Base-by-base conservation (phyloP, 2,113 vertebrate species). In the Fregata magnificens region DNA sequence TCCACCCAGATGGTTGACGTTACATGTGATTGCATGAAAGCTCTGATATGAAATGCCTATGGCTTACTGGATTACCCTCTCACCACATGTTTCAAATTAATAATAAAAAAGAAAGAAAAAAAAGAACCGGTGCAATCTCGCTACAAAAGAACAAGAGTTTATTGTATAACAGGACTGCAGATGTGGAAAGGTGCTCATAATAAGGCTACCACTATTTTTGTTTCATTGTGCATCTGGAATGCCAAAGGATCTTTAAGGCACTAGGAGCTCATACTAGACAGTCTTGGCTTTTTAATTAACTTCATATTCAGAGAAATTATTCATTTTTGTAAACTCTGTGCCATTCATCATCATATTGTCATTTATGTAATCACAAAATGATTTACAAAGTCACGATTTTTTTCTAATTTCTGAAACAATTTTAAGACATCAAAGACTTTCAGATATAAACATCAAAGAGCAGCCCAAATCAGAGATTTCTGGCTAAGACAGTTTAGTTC, bases 131-230 rank as follows among this genome's bases (percentile, higher is more conserved):
- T 91, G 91, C 97, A 98, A 98, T 98, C 96, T 96, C 49, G 96
- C 97, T 98, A 98, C 98, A 98, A 98, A 98, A 98, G 98, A 98
- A 98, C 98, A 98, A 98, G 98, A 98, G 97, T 98, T 98, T 98
- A 98, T 98, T 98, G 97, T 98, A 96, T 97, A 98, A 98, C 98
- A 93, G 97, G 95, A 97, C 96, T 98, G 96, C 98, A 98, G 98
- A 98, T 98, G 98, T 98, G 98, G 98, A 98, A 98, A 98, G 98
- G 98, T 98, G 98, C 98, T 98, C 90, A 95, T 95, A 98, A 98
- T 98, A 98, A 97, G 96, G 67, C 95, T 94, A 83, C 94, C 94
- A 94, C 95, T 98, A 98, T 98, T 98, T 98, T 97, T 97, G 90
- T 97, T 98, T 97, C 97, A 85, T 92, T 96, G 95, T 98, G 96